These are phyloP conservation scores for Chouioia cunea DNA, from an alignment of 2,888 invertebrate species.

Conservation along the genomic window DNA sequence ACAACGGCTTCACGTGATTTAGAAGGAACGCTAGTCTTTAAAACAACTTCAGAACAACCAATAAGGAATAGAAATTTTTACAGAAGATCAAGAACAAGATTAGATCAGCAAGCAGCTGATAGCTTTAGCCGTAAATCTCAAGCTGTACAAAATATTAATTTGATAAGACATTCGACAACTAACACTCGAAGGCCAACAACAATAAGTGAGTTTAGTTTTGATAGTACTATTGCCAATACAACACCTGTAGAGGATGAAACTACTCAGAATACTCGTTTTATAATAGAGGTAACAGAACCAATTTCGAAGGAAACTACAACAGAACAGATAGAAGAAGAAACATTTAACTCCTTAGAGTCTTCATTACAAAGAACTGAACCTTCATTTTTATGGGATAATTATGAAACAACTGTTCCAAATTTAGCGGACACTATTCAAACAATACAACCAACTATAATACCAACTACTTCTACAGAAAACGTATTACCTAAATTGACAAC, in stretches of 20 bases:
- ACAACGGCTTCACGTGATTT: conserved; percentile 25
- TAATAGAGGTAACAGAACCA: conserved; percentile 42
- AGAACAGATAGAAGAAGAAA: conserved; percentile 29
- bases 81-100: conserved; percentile 30
- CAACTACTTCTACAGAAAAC: conserved; percentile 28
- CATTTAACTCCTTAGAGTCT: conserved; percentile 36
- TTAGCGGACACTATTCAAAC: conserved; percentile 28
- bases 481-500: conserved; percentile 9
- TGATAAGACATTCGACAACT: conserved; percentile 11
- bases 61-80: conserved; percentile 19
- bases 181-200: conserved; percentile 2
- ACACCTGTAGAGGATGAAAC: conserved; percentile 11
- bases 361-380: conserved; percentile 42
- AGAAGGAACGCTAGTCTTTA: conserved; percentile 15
- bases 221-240: neutral
- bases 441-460: conserved; percentile 32
- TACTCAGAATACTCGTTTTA: conserved; percentile 18
- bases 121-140: conserved; percentile 31
- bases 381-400: conserved; percentile 26
- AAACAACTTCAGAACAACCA: conserved; percentile 20
- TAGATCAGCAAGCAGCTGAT: conserved; percentile 42
- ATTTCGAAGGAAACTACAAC: conserved; percentile 21
- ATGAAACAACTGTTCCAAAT: conserved; percentile 13
- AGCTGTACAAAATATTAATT: conserved; percentile 14
- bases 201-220: neutral